Conservation (phyloP, 2,888 invertebrate genomes). For the Leptodirus hochenwartii region DNA sequence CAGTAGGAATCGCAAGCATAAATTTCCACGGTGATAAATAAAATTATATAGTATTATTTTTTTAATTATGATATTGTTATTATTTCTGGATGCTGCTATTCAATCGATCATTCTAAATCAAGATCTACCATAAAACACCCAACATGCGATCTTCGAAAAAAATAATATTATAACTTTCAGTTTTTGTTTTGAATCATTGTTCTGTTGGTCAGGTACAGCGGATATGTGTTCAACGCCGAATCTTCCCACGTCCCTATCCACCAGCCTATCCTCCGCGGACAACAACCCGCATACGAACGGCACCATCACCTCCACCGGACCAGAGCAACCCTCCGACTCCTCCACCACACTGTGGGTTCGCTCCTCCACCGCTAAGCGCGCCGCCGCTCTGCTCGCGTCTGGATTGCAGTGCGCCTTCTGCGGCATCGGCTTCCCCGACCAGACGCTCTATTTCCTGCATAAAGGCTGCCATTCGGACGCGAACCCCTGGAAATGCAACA, state of each 20-base stretch:
- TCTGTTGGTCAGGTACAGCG: no score
- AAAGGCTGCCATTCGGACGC: conserved; percentile 96
- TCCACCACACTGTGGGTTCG: conserved; percentile 25
- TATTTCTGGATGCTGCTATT: no score
- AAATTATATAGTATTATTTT: no score
- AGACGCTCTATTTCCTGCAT: conserved; percentile 90
- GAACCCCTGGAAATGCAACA: conserved; percentile 95
- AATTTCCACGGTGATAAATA: no score
- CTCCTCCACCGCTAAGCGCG: conserved; percentile 28
- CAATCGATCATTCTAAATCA: no score
- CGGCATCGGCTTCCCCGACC: conserved; percentile 88
- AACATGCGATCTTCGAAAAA: no score
- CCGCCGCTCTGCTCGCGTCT: no score
- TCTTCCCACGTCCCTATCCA: conserved; percentile 25
- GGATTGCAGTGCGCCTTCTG: conserved; percentile 75
- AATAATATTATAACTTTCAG: no score
- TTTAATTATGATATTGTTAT: no score
- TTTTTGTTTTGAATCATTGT: no score
- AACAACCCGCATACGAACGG: conserved; percentile 34
- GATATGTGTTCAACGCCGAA: conserved; percentile 22
- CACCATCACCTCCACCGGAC: conserved; percentile 56
- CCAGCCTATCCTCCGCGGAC: conserved; percentile 21
- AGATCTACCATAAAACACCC: no score
- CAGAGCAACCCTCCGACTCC: conserved; percentile 31
- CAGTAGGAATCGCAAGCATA: no score